phyloP scores from a whole-genome alignment of 30 jellyfish, hydroid and myxozoan species.

The Morbakka virulenta region DNA sequence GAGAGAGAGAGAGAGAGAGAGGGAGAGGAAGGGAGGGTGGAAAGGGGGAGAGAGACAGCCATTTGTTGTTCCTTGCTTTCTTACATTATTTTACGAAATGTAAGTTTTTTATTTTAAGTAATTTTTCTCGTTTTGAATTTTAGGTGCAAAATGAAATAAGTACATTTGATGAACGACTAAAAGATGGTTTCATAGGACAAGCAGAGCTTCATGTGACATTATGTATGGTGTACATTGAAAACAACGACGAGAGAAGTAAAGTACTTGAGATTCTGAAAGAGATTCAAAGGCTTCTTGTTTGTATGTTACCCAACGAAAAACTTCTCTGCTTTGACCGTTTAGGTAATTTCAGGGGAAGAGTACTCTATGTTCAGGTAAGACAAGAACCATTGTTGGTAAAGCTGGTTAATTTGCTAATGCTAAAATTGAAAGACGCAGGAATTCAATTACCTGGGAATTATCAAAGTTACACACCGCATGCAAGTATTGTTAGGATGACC shows the following conservation, averaged over 20 bases:
- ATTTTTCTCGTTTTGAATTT: conserved; percentile 4
- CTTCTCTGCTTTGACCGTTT: conserved; percentile 28
- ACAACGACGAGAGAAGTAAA: conserved; percentile 58
- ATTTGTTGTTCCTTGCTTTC: too few species aligned
- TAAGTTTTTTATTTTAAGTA: too few species aligned
- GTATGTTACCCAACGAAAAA: conserved; percentile 72
- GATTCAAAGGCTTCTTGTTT: conserved; percentile 57
- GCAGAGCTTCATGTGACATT: conserved; percentile 78
- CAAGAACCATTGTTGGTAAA: conserved; percentile 43
- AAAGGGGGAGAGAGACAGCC: too few species aligned
- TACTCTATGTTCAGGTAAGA: conserved; percentile 66
- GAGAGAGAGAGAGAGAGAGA: too few species aligned
- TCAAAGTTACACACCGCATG: conserved; percentile 79
- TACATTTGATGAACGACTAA: conserved; percentile 68
- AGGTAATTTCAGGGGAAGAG: conserved; percentile 79
- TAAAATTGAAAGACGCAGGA: conserved; percentile 81
- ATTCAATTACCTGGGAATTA: conserved; percentile 72
- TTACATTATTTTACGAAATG: too few species aligned
- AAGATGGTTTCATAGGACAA: conserved; percentile 56
- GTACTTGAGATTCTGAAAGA: conserved; percentile 57
- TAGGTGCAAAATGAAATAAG: conserved; percentile 79
- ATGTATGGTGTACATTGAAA: conserved; percentile 76
- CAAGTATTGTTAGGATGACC: conserved; percentile 74
- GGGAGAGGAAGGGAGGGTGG: too few species aligned
- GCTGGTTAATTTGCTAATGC: conserved; percentile 53